Base-by-base conservation (phyloP, 2,113 vertebrate genomes). In the Rostratula benghalensis region DNA sequence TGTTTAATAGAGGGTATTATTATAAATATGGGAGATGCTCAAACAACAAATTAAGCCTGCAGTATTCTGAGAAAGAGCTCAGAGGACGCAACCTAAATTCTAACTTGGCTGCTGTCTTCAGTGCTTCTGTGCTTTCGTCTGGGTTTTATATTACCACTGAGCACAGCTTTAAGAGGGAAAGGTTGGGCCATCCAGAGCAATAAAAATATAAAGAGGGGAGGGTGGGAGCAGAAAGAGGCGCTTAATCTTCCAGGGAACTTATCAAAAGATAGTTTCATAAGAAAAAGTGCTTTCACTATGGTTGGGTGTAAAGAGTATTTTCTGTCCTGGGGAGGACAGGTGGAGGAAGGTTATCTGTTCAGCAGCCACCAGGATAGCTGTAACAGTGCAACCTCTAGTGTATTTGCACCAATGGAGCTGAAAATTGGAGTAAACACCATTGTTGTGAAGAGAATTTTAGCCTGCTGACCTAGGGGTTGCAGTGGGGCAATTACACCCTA, bases 71-170 rank as follows among this genome's bases (percentile, higher is more conserved):
- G 88, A 96, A 90, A 88, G 78, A 95, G 85, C 95, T 96, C 94
- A 81, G 94, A 97, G 94, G 94, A 94, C 6, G 1, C 93, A 95
- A 95, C 94, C 91, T 96, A 96, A 97, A 97, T 97, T 97, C 93
- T 95, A 91, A 89, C 86, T 92, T 95, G 97, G 95, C 93, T 95
- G 93, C 87, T 95, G 89, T 95, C 89, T 94, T 96, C 2, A 0
- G 71, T 86, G 87, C 77, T 94, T 93, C 83, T 79, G 95, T 59
- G 93, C 63, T 84, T 95, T 95, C 3, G 5, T 84, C 92, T 97
- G 80, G 67, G 61, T 97, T 96, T 97, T 97, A 97, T 96, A 96
- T 89, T 83, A 95, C 95, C 89, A 46, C 76, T 0, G 71, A 93
- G 89, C 53, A 74, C 48, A 83, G 75, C 64, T 90, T 96, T 95